A percentile compares a stretch with the other conserved stretches of the same genome.
These are phyloP conservation scores for Eupithecia vulgata DNA, from an alignment of 2,888 invertebrate species.

Conservation along the genomic window DNA sequence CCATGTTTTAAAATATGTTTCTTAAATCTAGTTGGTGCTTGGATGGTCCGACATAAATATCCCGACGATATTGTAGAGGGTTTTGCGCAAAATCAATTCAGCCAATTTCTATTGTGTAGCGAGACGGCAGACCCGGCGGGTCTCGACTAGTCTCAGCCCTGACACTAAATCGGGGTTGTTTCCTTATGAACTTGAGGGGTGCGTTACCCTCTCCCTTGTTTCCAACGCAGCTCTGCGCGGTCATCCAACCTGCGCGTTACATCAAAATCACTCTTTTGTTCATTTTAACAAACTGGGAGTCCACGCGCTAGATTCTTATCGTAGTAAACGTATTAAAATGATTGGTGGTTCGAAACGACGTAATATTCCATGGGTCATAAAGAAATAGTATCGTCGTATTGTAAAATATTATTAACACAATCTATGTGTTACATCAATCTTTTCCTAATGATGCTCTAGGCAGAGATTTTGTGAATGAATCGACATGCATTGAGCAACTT, in stretches of 20 bases:
- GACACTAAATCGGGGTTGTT: constrained; percentile 58
- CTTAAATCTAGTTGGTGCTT: constrained; percentile 24
- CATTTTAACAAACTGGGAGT: constrained; percentile 35
- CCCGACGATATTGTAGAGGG: constrained; percentile 27
- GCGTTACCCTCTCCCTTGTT: constrained; percentile 70
- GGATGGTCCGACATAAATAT: constrained; percentile 12
- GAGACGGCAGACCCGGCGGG: background rate
- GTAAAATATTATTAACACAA: constrained; percentile 7
- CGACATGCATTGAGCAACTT: constrained; percentile 20
- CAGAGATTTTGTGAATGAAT: constrained; percentile 22
- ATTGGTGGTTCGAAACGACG: constrained; percentile 46
- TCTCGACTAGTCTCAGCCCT: constrained; percentile 24
- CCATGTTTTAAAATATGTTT: constrained; percentile 37
- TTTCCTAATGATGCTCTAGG: constrained; percentile 12
- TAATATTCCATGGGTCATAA: constrained; percentile 47
- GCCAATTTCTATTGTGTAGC: constrained; percentile 51
- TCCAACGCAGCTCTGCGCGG: constrained; percentile 55
- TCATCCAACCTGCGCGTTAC: constrained; percentile 59
- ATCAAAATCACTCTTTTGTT: constrained; percentile 41
- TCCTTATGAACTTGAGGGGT: constrained; percentile 79
- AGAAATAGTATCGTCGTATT: constrained; percentile 17
- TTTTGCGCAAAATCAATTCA: constrained; percentile 54
- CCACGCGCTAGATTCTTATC: constrained; percentile 49
- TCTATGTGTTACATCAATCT: constrained; percentile 19
- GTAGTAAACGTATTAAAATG: constrained; percentile 41